These are phyloP conservation scores for Liparis tanakae DNA, from an alignment of 2,797 vertebrate species.

Conservation along the genomic window DNA sequence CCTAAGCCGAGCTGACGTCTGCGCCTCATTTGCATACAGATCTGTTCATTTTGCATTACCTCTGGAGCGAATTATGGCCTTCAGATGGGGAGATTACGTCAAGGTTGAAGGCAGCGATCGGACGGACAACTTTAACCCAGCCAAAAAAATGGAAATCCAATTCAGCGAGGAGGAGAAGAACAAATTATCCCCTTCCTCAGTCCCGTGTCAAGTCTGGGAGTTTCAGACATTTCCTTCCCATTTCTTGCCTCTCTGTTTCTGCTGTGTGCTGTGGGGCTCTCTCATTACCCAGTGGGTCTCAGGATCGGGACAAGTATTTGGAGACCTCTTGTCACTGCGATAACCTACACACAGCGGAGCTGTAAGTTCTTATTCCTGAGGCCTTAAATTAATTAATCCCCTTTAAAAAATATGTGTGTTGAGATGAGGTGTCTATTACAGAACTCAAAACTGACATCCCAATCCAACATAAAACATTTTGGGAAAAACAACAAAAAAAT, in stretches of 20 bases:
- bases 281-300: slow-evolving; percentile 69
- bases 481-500: slow-evolving; percentile 23
- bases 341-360: slow-evolving; percentile 54
- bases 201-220: slow-evolving; percentile 62
- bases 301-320: slow-evolving; percentile 63
- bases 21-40: slow-evolving; percentile 78
- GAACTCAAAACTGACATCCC: slow-evolving; percentile 64
- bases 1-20: slow-evolving; percentile 80
- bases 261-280: slow-evolving; percentile 55
- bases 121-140: slow-evolving; percentile 77
- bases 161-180: slow-evolving; percentile 75
- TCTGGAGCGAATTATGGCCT: slow-evolving; percentile 73
- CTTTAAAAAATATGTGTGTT: slow-evolving; percentile 47
- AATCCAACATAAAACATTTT: slow-evolving; percentile 57
- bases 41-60: slow-evolving; percentile 79
- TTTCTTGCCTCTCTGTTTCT: slow-evolving; percentile 65
- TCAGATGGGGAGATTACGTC: slow-evolving; percentile 78
- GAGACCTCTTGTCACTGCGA: slow-evolving; percentile 65
- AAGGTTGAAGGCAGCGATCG: slow-evolving; percentile 69
- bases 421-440: slow-evolving; percentile 70
- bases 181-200: slow-evolving; percentile 63
- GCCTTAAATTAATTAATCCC: slow-evolving; percentile 79
- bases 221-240: slow-evolving; percentile 72
- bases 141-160: slow-evolving; percentile 78
- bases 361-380: slow-evolving; percentile 72